phyloP scores from a whole-genome alignment of 2,888 invertebrate species.

The Tuta absoluta region DNA sequence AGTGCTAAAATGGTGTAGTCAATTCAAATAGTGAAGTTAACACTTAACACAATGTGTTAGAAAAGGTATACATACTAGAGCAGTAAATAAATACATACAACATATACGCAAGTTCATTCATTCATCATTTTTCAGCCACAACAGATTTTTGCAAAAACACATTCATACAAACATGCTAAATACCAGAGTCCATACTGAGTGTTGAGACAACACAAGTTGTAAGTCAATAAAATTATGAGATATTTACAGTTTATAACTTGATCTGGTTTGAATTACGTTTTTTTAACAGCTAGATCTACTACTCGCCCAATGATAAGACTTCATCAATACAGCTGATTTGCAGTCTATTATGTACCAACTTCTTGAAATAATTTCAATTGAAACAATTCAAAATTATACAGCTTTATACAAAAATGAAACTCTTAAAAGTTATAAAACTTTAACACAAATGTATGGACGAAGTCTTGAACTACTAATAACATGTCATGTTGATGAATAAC shows the following conservation, averaged over 20 bases:
- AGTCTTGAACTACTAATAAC: background rate
- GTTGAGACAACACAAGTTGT: slow-evolving; percentile 11
- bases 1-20: slow-evolving; percentile 14
- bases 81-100: slow-evolving; percentile 36
- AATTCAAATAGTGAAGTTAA: slow-evolving; percentile 21
- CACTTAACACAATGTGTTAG: slow-evolving; percentile 18
- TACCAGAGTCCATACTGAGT: background rate
- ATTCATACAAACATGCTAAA: slow-evolving; percentile 26
- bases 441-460: background rate
- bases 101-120: slow-evolving; percentile 24
- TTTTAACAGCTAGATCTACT: background rate
- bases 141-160: background rate
- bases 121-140: slow-evolving; percentile 24
- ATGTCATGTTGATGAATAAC: slow-evolving; percentile 2
- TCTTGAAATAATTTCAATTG: background rate
- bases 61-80: slow-evolving; percentile 21
- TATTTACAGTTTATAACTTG: slow-evolving; percentile 31
- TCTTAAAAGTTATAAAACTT: background rate
- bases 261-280: slow-evolving; percentile 19
- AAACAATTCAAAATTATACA: no score
- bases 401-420: background rate
- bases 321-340: background rate
- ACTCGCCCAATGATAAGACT: background rate
- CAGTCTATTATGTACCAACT: background rate
- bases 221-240: slow-evolving; percentile 27